Conservation (phyloP, 2,797 vertebrate genomes). For the Potorous gilbertii region DNA sequence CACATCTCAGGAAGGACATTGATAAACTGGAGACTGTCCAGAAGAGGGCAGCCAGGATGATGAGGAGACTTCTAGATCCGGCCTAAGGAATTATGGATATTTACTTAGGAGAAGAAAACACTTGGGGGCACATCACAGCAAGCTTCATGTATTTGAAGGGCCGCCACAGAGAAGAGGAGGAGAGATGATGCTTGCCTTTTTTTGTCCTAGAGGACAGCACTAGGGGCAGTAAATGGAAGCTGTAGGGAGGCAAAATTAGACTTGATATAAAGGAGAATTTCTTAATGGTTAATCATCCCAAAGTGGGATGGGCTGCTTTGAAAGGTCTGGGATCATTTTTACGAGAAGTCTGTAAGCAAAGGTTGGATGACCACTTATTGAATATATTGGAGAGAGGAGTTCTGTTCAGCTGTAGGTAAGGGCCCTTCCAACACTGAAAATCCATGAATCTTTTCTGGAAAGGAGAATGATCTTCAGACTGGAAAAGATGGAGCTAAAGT, state of each 20-base stretch:
- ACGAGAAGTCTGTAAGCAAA: not conserved
- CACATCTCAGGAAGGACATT: not conserved
- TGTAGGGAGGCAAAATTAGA: not conserved
- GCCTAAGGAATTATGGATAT: not conserved
- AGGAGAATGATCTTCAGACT: too few relatives aligned
- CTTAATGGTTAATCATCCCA: too few relatives aligned
- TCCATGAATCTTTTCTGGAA: too few relatives aligned
- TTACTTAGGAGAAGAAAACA: not conserved
- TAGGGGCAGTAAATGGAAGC: not conserved
- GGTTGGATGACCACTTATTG: not conserved
- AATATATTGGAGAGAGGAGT: not conserved
- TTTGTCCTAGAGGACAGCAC: not conserved
- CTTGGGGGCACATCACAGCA: not conserved
- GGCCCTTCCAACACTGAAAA: too few relatives aligned
- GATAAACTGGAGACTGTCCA: too few relatives aligned
- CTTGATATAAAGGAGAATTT: not conserved
- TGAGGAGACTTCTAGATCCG: not conserved
- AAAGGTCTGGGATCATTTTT: too few relatives aligned
- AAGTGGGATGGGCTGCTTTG: too few relatives aligned
- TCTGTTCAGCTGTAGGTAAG: not conserved
- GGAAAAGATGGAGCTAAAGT: too few relatives aligned
- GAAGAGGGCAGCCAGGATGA: too few relatives aligned
- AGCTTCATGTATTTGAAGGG: too few relatives aligned
- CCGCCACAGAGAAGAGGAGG: too few relatives aligned
- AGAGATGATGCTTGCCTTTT: not conserved